Conservation (phyloP, 1,140 invertebrate genomes). For the Latrodectus geometricus region DNA sequence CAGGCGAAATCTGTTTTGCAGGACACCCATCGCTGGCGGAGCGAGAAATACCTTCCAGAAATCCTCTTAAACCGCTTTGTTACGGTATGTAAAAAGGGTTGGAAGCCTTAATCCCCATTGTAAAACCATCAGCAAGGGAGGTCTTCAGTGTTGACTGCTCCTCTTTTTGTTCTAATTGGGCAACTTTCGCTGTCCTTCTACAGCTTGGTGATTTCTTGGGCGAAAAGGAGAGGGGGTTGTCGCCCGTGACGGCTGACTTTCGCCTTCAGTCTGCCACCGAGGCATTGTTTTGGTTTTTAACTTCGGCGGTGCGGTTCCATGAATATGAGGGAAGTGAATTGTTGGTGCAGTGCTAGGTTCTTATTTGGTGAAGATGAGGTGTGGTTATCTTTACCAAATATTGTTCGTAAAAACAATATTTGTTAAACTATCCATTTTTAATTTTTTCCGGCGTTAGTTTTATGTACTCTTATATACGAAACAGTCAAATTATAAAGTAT, state of each 20-base stretch:
- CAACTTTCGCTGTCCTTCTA: conserved; percentile 14
- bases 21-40: conserved; percentile 32
- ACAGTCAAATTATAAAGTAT: too few relatives aligned
- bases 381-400: too few relatives aligned
- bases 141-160: conserved; percentile 10
- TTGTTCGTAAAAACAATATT: too few relatives aligned
- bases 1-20: conserved; percentile 1
- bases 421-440: too few relatives aligned
- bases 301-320: too few relatives aligned
- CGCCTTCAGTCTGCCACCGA: background rate
- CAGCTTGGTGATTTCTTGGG: background rate
- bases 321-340: too few relatives aligned
- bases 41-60: conserved; percentile 20
- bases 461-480: too few relatives aligned
- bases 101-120: conserved; percentile 12
- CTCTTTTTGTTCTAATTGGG: conserved; percentile 9
- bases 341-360: too few relatives aligned
- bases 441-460: too few relatives aligned
- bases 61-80: conserved; percentile 12
- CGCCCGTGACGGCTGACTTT: background rate
- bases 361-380: too few relatives aligned
- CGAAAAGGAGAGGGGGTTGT: background rate
- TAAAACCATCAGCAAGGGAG: conserved; percentile 24
- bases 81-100: background rate
- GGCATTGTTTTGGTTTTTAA: too few relatives aligned